Evolutionary conservation across 2,113 vertebrate species (phyloP), one percentile per base, ranked within the genome.

Genomic region (Panthera tigris): DNA sequence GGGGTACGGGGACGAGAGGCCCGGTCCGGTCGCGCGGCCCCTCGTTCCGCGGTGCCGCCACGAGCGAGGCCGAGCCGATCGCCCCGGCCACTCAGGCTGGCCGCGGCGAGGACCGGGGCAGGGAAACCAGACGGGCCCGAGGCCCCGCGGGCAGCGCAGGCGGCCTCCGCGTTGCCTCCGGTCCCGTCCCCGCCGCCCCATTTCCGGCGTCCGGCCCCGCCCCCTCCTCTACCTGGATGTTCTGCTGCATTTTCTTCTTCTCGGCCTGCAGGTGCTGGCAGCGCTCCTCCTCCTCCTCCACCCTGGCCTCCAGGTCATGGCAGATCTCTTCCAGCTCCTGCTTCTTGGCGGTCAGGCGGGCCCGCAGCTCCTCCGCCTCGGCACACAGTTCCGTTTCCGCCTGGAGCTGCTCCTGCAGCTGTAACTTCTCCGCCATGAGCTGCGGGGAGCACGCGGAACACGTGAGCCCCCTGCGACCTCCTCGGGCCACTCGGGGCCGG

Each of bases 241-340:
- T 99, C 93, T 99, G 99, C 97, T 99, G 99, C 99, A 99, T 99
- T 97, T 99, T 99, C 98, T 99, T 99, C 98, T 99, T 99, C 76
- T 99, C 99, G 0, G 97, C 0, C 88, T 98, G 95, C 94, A 99
- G 98, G 0, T 99, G 99, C 85, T 99, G 99, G 90, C 99, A 99
- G 21, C 99, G 98, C 98, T 99, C 99, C 86, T 99, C 99, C 94
- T 99, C 99, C 90, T 99, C 99, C 97, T 99, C 99, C 76, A 99
- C 99, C 0, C 99, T 99, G 48, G 99, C 99, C 98, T 99, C 99
- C 93, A 99, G 98, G 97, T 99, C 99, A 4, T 99, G 99, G 88
- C 99, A 99, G 80, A 99, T 99, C 98, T 99, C 99, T 98, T 99
- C 99, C 84, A 99, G 98, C 95, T 99, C 99, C 98, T 99, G 99